Percentiles rank a stretch among this genome's conserved stretches.
Conservation (phyloP, 2,888 invertebrate genomes). For the Andrena hattorfiana region DNA sequence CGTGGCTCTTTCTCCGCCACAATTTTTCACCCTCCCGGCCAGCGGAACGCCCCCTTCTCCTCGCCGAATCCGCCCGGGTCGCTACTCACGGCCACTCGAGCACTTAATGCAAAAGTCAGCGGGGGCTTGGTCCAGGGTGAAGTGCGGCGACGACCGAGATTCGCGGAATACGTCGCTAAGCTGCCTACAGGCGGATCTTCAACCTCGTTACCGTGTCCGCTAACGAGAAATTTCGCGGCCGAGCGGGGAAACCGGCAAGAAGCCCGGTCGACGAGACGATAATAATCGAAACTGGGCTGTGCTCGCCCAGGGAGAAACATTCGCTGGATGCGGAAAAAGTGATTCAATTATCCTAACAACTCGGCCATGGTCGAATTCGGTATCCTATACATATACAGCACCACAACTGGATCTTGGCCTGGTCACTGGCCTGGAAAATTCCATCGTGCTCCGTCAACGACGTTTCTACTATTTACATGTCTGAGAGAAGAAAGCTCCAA, state of each 20-base stretch:
- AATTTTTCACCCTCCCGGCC: not conserved
- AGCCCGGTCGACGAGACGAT: slow-evolving; percentile 35
- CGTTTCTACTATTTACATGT: not conserved
- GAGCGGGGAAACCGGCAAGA: slow-evolving; percentile 45
- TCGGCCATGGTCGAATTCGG: not conserved
- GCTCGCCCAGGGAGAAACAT: slow-evolving; percentile 19
- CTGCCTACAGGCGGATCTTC: slow-evolving; percentile 46
- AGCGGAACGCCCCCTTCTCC: slow-evolving; percentile 4
- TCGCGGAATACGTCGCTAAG: slow-evolving; percentile 43
- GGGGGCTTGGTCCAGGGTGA: slow-evolving; percentile 40
- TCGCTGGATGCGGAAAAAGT: slow-evolving; percentile 11
- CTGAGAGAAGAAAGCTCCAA: not conserved
- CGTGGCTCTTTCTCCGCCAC: not conserved
- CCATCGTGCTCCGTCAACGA: not conserved
- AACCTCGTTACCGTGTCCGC: slow-evolving; percentile 57
- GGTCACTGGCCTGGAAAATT: slow-evolving; percentile 13
- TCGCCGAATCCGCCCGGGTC: slow-evolving; percentile 21
- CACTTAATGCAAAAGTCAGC: slow-evolving; percentile 54
- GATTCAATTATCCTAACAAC: slow-evolving; percentile 25
- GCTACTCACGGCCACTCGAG: slow-evolving; percentile 34
- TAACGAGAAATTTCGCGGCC: slow-evolving; percentile 63
- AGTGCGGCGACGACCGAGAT: slow-evolving; percentile 59
- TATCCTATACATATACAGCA: not conserved
- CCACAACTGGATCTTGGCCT: not conserved
- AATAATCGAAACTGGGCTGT: slow-evolving; percentile 55